phyloP scores from a whole-genome alignment of 2,888 invertebrate species.

The Drosophila sordidapex region DNA sequence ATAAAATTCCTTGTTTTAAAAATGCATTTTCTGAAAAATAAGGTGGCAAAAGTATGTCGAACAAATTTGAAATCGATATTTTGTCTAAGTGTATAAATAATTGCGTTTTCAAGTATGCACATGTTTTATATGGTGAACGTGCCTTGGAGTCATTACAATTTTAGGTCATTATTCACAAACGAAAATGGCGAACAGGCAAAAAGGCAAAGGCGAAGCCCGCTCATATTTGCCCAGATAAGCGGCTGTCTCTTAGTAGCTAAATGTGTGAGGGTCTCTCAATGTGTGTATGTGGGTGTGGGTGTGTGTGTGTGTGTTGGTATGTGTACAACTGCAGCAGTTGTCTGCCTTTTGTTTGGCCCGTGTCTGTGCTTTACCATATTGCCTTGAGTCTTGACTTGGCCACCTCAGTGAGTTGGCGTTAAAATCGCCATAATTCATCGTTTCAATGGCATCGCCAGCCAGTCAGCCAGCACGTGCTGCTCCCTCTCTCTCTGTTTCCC shows the following conservation, averaged over 20 bases:
- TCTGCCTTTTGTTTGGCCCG: slow-evolving; percentile 45
- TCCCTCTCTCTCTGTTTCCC: background rate
- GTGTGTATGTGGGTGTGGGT: background rate
- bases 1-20: background rate
- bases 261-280: background rate
- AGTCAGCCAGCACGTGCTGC: slow-evolving; percentile 49
- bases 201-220: slow-evolving; percentile 49
- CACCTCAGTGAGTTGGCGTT: slow-evolving; percentile 63
- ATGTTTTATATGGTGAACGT: slow-evolving; percentile 76
- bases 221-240: slow-evolving; percentile 45
- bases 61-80: background rate
- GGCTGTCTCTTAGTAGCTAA: slow-evolving; percentile 35
- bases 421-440: slow-evolving; percentile 79
- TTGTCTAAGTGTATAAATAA: background rate
- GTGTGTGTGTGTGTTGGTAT: background rate
- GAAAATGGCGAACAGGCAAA: slow-evolving; percentile 69
- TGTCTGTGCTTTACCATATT: slow-evolving; percentile 37
- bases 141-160: slow-evolving; percentile 79
- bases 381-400: slow-evolving; percentile 14
- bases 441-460: slow-evolving; percentile 62
- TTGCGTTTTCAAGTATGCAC: slow-evolving; percentile 18
- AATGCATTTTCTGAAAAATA: background rate
- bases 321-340: slow-evolving; percentile 39
- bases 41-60: too few species aligned
- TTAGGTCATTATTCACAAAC: slow-evolving; percentile 79